Conservation (phyloP, 2,797 vertebrate genomes). For the Eidolon dupreanum region DNA sequence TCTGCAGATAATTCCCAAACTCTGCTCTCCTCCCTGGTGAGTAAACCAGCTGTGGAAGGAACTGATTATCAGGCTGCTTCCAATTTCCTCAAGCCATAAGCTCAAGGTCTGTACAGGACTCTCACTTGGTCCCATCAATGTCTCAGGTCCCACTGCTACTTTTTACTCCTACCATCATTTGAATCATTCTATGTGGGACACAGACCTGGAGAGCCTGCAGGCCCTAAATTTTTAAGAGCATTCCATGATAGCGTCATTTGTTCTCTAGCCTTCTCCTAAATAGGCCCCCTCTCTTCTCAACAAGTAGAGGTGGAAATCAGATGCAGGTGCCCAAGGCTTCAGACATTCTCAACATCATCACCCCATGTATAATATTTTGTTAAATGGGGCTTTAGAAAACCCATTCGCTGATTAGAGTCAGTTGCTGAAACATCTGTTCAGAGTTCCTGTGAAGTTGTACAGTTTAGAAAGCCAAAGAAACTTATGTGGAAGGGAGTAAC, state of each 20-base stretch:
- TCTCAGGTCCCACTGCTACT: not conserved
- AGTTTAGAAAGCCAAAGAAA: constrained; percentile 75
- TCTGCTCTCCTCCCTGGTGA: not conserved
- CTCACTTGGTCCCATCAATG: not conserved
- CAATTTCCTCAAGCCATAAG: not conserved
- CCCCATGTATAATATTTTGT: not conserved
- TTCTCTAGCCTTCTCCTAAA: not conserved
- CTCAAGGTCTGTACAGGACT: not conserved
- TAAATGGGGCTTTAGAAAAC: constrained; percentile 31
- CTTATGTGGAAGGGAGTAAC: constrained; percentile 73
- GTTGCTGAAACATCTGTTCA: constrained; percentile 72
- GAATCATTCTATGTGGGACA: not conserved
- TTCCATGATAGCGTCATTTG: not conserved
- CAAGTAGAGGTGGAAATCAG: not conserved
- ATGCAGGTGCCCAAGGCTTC: not conserved
- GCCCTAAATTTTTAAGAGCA: not conserved
- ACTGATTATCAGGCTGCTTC: not conserved
- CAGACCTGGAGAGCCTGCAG: not conserved
- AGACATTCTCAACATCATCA: not conserved
- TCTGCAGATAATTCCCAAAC: not conserved
- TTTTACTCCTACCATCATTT: not conserved
- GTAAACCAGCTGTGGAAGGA: not conserved
- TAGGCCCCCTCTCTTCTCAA: not conserved
- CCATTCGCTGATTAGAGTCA: constrained; percentile 67
- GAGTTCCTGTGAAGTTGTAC: constrained; percentile 77